Evolutionary conservation across 37 sponge, comb jelly and placozoan species (phyloP).

Genomic region (Haliclona indistincta): DNA sequence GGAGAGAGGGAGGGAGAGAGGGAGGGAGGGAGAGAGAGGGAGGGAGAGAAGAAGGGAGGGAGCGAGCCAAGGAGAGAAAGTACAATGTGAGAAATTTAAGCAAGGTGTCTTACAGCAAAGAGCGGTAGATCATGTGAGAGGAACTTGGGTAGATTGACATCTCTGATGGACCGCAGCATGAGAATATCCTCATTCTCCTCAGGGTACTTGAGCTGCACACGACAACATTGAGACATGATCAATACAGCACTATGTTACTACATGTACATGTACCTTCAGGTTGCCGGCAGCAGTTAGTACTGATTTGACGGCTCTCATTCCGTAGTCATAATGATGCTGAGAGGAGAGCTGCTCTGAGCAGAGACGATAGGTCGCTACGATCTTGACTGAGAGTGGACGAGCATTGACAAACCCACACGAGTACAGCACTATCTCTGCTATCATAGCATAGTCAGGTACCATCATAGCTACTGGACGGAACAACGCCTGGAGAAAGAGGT

Average conservation of each 20-base stretch:
- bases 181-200: slow-evolving; percentile 96
- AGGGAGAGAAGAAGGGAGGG: no score
- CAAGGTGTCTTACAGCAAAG: slow-evolving; percentile 68
- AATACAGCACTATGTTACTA: no score
- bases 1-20: background rate
- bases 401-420: slow-evolving; percentile 99
- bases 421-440: slow-evolving; percentile 98
- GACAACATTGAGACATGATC: background rate
- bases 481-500: slow-evolving; percentile 58
- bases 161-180: slow-evolving; percentile 93
- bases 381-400: slow-evolving; percentile 97
- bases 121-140: slow-evolving; percentile 94
- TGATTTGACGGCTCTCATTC: slow-evolving; percentile 99
- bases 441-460: slow-evolving; percentile 99
- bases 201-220: slow-evolving; percentile 87
- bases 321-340: slow-evolving; percentile 99
- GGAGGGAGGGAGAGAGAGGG: background rate
- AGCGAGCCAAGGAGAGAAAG: no score
- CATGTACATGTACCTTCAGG: slow-evolving; percentile 89
- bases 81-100: no score
- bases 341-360: slow-evolving; percentile 99
- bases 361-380: slow-evolving; percentile 97
- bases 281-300: slow-evolving; percentile 99
- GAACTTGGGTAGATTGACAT: slow-evolving; percentile 98
- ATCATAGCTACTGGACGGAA: slow-evolving; percentile 99